These are phyloP conservation scores for Spermophilus dauricus DNA, from an alignment of 2,113 vertebrate genomes.

Conservation along the genomic window DNA sequence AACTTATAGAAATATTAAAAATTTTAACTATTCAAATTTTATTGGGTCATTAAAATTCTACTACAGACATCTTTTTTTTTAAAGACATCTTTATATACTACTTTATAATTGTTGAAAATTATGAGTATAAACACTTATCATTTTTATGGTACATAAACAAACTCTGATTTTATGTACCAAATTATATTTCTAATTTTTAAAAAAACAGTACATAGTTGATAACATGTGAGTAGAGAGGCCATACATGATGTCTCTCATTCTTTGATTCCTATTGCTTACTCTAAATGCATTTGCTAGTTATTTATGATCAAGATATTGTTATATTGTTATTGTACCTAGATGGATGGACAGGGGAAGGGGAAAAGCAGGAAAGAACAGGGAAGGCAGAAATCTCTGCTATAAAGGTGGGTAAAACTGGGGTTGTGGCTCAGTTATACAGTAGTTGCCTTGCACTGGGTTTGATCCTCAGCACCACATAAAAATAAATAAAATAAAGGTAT, in stretches of 20 bases:
- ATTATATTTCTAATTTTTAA: background rate
- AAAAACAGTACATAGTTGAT: background rate
- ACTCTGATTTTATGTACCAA: background rate
- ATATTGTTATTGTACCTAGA: background rate
- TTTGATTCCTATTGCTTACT: background rate
- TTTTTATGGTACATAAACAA: too few species aligned
- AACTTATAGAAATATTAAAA: constrained; percentile 22
- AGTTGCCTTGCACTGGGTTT: too few species aligned
- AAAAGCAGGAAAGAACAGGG: background rate
- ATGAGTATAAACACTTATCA: background rate
- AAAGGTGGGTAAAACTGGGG: background rate
- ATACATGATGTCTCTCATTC: background rate
- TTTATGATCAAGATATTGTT: background rate
- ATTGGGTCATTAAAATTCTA: constrained; percentile 4
- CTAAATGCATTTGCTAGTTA: background rate
- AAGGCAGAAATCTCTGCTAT: background rate
- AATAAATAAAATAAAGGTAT: too few species aligned
- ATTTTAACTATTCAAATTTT: constrained; percentile 37
- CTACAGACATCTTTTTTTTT: background rate
- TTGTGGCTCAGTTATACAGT: too few species aligned
- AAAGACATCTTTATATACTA: constrained; percentile 27
- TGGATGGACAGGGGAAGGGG: background rate
- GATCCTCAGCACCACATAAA: too few species aligned
- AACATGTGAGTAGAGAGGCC: background rate
- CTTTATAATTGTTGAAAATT: constrained; percentile 31